Conservation (phyloP, 2,888 invertebrate species). For the Volucella zonaria region DNA sequence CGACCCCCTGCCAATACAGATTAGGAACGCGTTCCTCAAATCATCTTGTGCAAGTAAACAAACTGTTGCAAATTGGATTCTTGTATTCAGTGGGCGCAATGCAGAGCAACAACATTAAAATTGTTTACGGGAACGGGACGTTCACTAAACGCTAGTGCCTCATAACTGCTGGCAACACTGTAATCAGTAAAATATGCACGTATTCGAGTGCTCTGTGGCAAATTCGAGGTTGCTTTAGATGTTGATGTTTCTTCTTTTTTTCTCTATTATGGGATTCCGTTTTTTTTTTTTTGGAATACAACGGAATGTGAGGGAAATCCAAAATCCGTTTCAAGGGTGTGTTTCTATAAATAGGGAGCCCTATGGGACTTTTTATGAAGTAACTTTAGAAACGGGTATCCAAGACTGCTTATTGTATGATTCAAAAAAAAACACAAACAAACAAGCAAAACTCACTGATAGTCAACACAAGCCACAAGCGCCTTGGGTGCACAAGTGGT, state of each 20-base stretch:
- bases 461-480: too few relatives aligned
- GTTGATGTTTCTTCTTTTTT: constrained; percentile 8
- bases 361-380: too few relatives aligned
- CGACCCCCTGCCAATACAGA: constrained; percentile 43
- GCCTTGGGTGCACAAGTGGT: too few relatives aligned
- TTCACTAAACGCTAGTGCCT: constrained; percentile 35
- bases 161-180: constrained; percentile 62
- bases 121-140: not conserved
- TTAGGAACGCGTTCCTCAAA: constrained; percentile 66
- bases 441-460: too few relatives aligned
- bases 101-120: constrained; percentile 24
- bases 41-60: constrained; percentile 69
- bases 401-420: too few relatives aligned
- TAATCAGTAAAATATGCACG: constrained; percentile 72
- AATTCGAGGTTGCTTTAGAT: constrained; percentile 58
- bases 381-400: too few relatives aligned
- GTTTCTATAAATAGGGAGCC: too few relatives aligned
- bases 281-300: not conserved
- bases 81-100: constrained; percentile 55
- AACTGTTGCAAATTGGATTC: constrained; percentile 74
- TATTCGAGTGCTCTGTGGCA: constrained; percentile 51
- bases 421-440: too few relatives aligned
- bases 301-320: constrained; percentile 46
- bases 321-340: constrained; percentile 31
- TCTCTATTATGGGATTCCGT: not conserved